Percentiles rank a stretch among this genome's conserved stretches.
phyloP scores from a whole-genome alignment of 1,140 invertebrate genomes.

The Helicoverpa armigera region DNA sequence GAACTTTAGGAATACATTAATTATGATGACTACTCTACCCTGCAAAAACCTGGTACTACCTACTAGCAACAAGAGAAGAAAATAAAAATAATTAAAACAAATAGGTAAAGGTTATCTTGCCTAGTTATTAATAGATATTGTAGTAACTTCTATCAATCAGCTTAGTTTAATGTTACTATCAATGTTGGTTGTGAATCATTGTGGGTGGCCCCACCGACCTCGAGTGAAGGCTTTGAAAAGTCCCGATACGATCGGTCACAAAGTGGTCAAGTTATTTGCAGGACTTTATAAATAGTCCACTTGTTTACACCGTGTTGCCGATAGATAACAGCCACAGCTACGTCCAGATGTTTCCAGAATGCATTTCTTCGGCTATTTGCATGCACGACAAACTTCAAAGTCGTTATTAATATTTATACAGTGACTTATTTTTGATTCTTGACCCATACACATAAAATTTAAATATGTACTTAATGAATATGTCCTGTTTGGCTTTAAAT shows the following conservation, averaged over 20 bases:
- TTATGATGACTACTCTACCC: too few species aligned
- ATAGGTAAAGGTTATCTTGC: too few species aligned
- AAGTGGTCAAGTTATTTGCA: slow-evolving; percentile 52
- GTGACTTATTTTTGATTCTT: too few species aligned
- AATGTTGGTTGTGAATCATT: not conserved
- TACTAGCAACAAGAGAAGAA: not conserved
- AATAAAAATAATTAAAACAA: too few species aligned
- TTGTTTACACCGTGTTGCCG: slow-evolving; percentile 56
- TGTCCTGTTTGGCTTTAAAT: not conserved
- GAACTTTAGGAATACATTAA: too few species aligned
- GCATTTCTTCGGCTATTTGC: slow-evolving; percentile 5
- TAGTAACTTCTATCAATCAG: too few species aligned
- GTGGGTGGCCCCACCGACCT: slow-evolving; percentile 45
- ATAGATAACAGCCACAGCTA: slow-evolving; percentile 42
- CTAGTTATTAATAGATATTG: too few species aligned
- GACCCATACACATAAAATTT: too few species aligned
- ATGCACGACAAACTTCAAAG: not conserved
- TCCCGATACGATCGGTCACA: slow-evolving; percentile 51
- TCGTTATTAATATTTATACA: too few species aligned
- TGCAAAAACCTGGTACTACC: not conserved
- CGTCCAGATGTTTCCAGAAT: slow-evolving; percentile 46
- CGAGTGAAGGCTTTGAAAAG: slow-evolving; percentile 52
- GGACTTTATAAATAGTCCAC: slow-evolving; percentile 54
- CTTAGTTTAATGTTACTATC: not conserved
- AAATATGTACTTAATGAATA: not conserved